Percentiles rank a stretch among this genome's conserved stretches.
Conservation (phyloP, 1,140 invertebrate species). For the Drosophila virilis region DNA sequence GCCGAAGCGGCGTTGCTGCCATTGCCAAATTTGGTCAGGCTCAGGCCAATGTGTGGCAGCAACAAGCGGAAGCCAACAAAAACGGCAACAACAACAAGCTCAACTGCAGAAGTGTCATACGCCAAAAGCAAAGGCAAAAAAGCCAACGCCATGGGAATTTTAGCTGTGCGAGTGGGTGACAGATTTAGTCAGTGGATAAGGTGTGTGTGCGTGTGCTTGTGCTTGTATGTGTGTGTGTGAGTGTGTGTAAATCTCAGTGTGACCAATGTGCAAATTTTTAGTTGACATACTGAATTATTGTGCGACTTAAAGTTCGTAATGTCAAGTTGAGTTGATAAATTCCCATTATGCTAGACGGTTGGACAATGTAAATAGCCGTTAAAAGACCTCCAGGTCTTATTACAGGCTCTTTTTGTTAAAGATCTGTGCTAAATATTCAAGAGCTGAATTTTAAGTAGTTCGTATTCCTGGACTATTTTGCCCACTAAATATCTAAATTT, state of each 20-base stretch:
- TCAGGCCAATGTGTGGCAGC: slow-evolving; percentile 40
- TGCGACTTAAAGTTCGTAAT: slow-evolving; percentile 13
- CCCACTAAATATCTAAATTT: no score
- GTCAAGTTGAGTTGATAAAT: slow-evolving; percentile 6
- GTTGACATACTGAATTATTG: slow-evolving; percentile 30
- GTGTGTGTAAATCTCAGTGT: slow-evolving; percentile 4
- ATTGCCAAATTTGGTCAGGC: slow-evolving; percentile 78
- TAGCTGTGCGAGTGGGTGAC: slow-evolving; percentile 68
- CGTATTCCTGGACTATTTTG: no score
- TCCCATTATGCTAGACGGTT: not conserved
- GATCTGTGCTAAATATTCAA: no score
- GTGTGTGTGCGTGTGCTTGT: slow-evolving; percentile 45
- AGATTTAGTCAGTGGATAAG: slow-evolving; percentile 40
- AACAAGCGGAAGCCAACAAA: slow-evolving; percentile 55
- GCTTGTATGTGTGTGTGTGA: slow-evolving; percentile 5
- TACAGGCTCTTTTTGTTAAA: no score
- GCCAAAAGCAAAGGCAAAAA: slow-evolving; percentile 15
- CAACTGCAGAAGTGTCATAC: slow-evolving; percentile 73
- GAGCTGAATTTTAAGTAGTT: no score
- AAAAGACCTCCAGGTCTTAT: no score
- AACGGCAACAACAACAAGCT: slow-evolving; percentile 34
- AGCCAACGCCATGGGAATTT: slow-evolving; percentile 68
- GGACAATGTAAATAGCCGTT: no score
- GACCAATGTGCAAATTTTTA: slow-evolving; percentile 18
- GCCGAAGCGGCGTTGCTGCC: slow-evolving; percentile 23